phyloP scores from a whole-genome alignment of 2,888 invertebrate genomes.

The Abscondita cerata region DNA sequence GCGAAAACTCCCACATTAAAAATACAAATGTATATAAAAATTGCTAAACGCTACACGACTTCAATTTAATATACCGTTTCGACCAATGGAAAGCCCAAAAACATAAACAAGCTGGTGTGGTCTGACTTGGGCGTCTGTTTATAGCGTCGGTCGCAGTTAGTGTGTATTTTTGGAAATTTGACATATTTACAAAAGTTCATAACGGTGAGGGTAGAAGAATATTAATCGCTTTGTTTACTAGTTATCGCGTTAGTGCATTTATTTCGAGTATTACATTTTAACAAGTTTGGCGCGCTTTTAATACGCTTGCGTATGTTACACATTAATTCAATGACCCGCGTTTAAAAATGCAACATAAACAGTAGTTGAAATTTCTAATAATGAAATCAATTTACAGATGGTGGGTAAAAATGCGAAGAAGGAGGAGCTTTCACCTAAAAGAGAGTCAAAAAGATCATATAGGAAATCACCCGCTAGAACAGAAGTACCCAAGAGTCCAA shows the following conservation, averaged over 20 bases:
- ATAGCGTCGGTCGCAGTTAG: slow-evolving; percentile 2
- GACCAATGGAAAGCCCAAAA: slow-evolving; percentile 12
- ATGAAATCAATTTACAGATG: slow-evolving; percentile 14
- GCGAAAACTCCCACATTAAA: no score
- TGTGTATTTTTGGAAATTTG: neutral
- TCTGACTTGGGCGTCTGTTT: slow-evolving; percentile 6
- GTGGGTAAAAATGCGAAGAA: slow-evolving; percentile 29
- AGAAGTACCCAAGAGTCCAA: slow-evolving; percentile 15
- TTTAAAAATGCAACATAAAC: slow-evolving; percentile 20
- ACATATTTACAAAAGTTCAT: neutral
- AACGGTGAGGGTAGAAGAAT: neutral
- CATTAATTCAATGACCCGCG: slow-evolving; percentile 15
- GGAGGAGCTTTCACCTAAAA: slow-evolving; percentile 26
- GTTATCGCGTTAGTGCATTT: neutral
- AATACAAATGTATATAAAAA: no score
- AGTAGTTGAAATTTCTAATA: slow-evolving; percentile 1
- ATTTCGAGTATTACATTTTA: neutral
- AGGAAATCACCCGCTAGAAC: slow-evolving; percentile 35
- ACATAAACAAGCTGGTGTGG: slow-evolving; percentile 14
- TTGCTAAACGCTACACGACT: neutral
- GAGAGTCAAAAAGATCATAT: slow-evolving; percentile 32
- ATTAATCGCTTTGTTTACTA: neutral
- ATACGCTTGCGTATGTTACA: slow-evolving; percentile 26
- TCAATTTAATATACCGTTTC: slow-evolving; percentile 4
- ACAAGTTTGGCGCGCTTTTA: slow-evolving; percentile 21